Percentiles rank a stretch among this genome's conserved stretches.
phyloP scores from a whole-genome alignment of 2,888 invertebrate genomes.

The Lypha dubia region DNA sequence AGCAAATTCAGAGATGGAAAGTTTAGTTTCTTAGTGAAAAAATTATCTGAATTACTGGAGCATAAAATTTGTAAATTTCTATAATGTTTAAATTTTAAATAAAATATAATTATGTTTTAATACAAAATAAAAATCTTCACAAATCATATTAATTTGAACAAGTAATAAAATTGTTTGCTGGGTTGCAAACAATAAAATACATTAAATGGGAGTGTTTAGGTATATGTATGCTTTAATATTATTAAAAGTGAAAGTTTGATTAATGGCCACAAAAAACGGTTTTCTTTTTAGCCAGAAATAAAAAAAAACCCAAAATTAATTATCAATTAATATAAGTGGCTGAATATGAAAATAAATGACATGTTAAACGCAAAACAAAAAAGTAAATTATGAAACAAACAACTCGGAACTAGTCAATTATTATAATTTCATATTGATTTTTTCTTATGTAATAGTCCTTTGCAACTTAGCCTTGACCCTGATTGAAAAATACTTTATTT shows the following conservation, averaged over 20 bases:
- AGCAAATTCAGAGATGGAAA: no score
- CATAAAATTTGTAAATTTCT: no score
- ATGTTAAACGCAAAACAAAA: background rate
- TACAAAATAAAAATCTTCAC: background rate
- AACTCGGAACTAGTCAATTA: background rate
- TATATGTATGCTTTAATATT: background rate
- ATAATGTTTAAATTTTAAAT: no score
- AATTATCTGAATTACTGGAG: no score
- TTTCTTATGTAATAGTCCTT: background rate
- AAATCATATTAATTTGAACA: background rate
- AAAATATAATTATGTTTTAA: no score
- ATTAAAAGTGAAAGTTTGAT: conserved; percentile 35
- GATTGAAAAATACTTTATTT: background rate
- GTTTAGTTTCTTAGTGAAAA: no score
- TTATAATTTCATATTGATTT: conserved; percentile 1
- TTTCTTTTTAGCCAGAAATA: background rate
- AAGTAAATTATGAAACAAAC: background rate
- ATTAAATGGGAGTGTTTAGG: conserved; percentile 1
- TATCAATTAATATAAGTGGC: conserved; percentile 5
- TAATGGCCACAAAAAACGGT: background rate
- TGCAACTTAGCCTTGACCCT: no score
- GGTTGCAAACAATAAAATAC: background rate
- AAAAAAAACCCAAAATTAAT: background rate
- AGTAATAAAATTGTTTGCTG: conserved; percentile 14
- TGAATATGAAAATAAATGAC: background rate